Evolutionary conservation across 1,140 invertebrate genomes (phyloP).

Genomic region (Pseudomyrmex flavicornis): DNA sequence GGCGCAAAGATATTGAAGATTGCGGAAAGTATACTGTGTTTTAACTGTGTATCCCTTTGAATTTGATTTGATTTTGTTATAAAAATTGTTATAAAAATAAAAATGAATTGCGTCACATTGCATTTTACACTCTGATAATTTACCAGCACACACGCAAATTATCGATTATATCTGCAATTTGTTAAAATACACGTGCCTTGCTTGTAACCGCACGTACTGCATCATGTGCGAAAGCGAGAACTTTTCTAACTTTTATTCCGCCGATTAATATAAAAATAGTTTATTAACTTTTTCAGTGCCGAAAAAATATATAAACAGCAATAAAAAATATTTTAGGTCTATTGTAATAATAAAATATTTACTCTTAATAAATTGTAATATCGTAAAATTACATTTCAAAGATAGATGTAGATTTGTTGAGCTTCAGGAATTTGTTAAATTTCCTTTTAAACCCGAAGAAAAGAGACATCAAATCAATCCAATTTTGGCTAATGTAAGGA

Average conservation of each 20-base stretch:
- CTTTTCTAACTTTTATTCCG: constrained; percentile 16
- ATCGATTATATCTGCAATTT: constrained; percentile 29
- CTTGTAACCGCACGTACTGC: constrained; percentile 30
- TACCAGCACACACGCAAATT: not conserved
- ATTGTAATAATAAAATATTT: not conserved
- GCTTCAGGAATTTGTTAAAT: not conserved
- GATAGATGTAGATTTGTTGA: not conserved
- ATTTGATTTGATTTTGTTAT: constrained; percentile 24
- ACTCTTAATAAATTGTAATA: not conserved
- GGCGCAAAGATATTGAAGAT: not conserved
- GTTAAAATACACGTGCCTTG: constrained; percentile 11
- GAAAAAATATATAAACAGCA: constrained; percentile 12
- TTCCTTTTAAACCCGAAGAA: not conserved
- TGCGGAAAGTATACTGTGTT: not conserved
- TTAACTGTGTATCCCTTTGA: too few relatives aligned
- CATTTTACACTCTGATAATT: too few relatives aligned
- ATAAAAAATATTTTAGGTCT: constrained; percentile 4
- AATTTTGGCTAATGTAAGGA: constrained; percentile 1
- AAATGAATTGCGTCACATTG: not conserved
- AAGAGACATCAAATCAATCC: not conserved
- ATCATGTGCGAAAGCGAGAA: constrained; percentile 19
- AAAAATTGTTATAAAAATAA: not conserved
- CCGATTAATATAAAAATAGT: constrained; percentile 28
- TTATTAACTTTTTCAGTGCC: constrained; percentile 25
- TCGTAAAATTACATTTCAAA: not conserved